Conservation (phyloP, 2,888 invertebrate species). For the Ceratothoa steindachneri region DNA sequence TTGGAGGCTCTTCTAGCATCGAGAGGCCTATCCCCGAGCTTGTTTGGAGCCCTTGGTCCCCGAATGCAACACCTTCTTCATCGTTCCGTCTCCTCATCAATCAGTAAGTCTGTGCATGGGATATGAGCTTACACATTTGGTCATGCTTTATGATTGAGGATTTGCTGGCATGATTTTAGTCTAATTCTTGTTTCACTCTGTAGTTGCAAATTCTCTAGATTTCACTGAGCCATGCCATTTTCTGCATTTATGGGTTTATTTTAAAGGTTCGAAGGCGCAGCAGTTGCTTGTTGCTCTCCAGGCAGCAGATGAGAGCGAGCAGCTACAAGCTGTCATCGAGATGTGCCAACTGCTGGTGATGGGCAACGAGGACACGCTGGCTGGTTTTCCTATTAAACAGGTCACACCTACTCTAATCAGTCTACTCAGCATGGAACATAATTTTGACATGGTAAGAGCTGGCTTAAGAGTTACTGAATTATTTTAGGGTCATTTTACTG, state of each 20-base stretch:
- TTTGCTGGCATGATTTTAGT: neutral
- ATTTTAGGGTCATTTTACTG: too few species aligned
- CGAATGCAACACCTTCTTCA: slow-evolving; percentile 94
- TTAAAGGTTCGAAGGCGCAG: slow-evolving; percentile 71
- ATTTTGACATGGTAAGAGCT: slow-evolving; percentile 91
- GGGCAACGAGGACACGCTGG: slow-evolving; percentile 97
- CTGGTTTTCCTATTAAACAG: slow-evolving; percentile 97
- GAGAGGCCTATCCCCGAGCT: slow-evolving; percentile 89
- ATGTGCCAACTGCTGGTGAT: slow-evolving; percentile 98
- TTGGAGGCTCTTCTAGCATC: slow-evolving; percentile 91
- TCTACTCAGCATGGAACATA: slow-evolving; percentile 91
- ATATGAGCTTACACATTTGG: neutral
- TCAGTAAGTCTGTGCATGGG: slow-evolving; percentile 59
- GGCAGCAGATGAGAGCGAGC: slow-evolving; percentile 90
- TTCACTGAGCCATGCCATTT: too few species aligned
- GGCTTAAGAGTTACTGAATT: too few species aligned
- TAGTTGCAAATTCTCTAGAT: too few species aligned
- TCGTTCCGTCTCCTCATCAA: slow-evolving; percentile 84
- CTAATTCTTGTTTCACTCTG: too few species aligned
- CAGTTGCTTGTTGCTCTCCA: slow-evolving; percentile 87
- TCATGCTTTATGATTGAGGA: neutral
- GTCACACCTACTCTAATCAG: slow-evolving; percentile 92
- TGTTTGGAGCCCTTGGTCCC: slow-evolving; percentile 91
- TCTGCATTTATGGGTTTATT: too few species aligned
- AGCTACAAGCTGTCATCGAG: slow-evolving; percentile 92